phyloP scores from a whole-genome alignment of 2,797 vertebrate species.

The Melanitta fusca region DNA sequence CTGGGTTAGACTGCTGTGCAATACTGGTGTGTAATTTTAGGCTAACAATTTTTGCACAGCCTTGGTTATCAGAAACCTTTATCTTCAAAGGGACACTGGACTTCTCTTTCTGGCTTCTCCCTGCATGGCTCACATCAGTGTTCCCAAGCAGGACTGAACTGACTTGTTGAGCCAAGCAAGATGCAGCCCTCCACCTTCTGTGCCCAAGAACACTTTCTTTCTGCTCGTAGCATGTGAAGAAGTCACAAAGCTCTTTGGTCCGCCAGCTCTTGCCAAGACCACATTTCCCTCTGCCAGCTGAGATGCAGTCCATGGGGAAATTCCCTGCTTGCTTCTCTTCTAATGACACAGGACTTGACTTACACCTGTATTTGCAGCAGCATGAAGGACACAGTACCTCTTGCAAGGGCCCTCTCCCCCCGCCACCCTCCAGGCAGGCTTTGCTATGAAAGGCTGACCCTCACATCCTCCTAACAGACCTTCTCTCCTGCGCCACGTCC shows the following conservation, averaged over 20 bases:
- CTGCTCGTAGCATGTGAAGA: accelerated
- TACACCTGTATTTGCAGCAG: not conserved
- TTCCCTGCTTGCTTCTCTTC: not conserved
- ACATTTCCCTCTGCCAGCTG: not conserved
- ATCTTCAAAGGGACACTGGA: not conserved
- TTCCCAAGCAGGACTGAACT: not conserved
- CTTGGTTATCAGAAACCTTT: not conserved
- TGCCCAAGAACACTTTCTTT: not conserved
- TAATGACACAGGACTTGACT: not conserved
- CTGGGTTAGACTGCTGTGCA: not conserved
- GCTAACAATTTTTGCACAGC: not conserved
- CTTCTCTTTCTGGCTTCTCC: not conserved
- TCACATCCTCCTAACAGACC: conserved; percentile 52
- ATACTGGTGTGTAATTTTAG: not conserved
- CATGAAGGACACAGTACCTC: not conserved
- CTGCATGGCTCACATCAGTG: not conserved
- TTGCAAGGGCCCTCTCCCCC: not conserved
- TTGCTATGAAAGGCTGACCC: conserved; percentile 28
- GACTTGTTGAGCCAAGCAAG: not conserved
- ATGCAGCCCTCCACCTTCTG: not conserved
- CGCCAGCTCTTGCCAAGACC: not conserved
- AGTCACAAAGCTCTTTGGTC: not conserved
- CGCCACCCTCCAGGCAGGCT: not conserved
- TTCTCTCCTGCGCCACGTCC: conserved; percentile 40
- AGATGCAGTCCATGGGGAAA: not conserved